Percentiles rank a stretch among this genome's conserved stretches.
Conservation (phyloP, 1,140 invertebrate genomes). For the Cotesia typhae region DNA sequence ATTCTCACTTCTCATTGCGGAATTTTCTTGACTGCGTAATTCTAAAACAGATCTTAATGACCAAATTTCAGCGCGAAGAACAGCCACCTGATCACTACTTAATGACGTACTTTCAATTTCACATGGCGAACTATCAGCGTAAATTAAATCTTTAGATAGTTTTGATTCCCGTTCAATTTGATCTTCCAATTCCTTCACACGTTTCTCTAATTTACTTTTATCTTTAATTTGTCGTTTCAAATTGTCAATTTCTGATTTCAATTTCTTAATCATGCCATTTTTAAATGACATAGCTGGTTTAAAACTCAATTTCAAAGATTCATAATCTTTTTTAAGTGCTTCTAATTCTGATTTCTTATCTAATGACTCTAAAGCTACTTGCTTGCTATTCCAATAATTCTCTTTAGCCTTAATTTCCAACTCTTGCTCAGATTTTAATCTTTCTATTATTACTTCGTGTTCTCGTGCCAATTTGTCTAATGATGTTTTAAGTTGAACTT, state of each 20-base stretch:
- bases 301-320: constrained; percentile 28
- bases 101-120: constrained; percentile 49
- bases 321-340: constrained; percentile 14
- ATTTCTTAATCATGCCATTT: constrained; percentile 47
- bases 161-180: constrained; percentile 47
- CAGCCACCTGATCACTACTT: constrained; percentile 55
- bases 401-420: constrained; percentile 44
- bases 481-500: constrained; percentile 32
- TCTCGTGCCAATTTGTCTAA: constrained; percentile 21
- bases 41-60: constrained; percentile 80
- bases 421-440: constrained; percentile 51
- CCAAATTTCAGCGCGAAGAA: constrained; percentile 73
- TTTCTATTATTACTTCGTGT: constrained; percentile 43
- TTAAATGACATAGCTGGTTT: constrained; percentile 46
- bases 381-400: constrained; percentile 33
- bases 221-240: constrained; percentile 26
- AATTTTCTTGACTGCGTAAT: constrained; percentile 77
- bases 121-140: neutral
- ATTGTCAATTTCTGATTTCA: constrained; percentile 39
- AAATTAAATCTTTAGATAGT: constrained; percentile 13
- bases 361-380: constrained; percentile 8
- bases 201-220: constrained; percentile 40
- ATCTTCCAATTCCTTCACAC: constrained; percentile 42
- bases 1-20: constrained; percentile 73
- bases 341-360: constrained; percentile 6